These are phyloP conservation scores for Gallinago paraguaiae DNA, from an alignment of 2,113 vertebrate species.

Conservation along the genomic window DNA sequence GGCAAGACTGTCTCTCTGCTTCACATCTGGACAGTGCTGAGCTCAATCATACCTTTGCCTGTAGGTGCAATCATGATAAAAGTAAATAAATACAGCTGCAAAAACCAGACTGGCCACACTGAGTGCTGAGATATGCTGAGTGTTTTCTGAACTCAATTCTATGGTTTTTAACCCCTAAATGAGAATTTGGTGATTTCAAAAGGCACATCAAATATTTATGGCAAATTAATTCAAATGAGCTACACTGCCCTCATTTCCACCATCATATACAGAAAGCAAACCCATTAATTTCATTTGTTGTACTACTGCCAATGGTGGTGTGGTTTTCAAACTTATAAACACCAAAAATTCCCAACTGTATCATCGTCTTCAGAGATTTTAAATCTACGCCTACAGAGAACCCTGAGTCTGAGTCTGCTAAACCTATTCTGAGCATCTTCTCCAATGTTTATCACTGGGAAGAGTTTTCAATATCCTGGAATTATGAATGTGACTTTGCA, in stretches of 20 bases:
- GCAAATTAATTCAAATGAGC: background rate
- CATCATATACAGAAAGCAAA: background rate
- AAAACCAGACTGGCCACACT: background rate
- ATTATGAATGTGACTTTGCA: background rate
- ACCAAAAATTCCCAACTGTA: background rate
- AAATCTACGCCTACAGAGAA: background rate
- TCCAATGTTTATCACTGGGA: background rate
- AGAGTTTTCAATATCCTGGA: background rate
- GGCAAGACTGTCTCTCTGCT: background rate
- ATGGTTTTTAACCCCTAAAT: background rate
- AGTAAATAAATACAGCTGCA: slow-evolving; percentile 45
- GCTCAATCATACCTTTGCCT: slow-evolving; percentile 13
- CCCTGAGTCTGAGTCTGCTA: background rate
- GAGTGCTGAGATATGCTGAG: background rate
- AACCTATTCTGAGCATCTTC: background rate
- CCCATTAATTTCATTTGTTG: background rate
- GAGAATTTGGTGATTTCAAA: background rate
- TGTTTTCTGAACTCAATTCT: background rate
- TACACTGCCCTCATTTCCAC: background rate
- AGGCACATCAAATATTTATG: background rate
- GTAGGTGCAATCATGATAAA: background rate
- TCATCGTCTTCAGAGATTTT: background rate
- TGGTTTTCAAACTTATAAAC: background rate
- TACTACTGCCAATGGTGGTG: background rate
- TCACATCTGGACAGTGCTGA: background rate